Base-by-base conservation (phyloP, 2,113 vertebrate genomes). In the Aegithalos caudatus region DNA sequence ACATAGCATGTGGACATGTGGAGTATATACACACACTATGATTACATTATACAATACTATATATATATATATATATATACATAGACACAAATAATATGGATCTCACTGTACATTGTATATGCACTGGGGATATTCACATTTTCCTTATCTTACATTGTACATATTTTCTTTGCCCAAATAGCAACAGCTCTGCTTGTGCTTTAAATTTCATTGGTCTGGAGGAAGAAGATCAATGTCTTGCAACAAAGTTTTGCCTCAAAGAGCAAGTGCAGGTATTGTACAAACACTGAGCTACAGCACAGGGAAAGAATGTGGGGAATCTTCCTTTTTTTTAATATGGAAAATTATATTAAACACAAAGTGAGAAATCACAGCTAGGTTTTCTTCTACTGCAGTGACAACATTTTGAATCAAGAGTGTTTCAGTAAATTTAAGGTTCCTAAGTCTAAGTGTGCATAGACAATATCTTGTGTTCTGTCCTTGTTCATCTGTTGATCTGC, bases 1-100 rank as follows among this genome's bases (percentile, higher is more conserved):
- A 45, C 66, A 38, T n/a, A 81, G 88, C 54, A 94, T 56, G 92
- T 81, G 86, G 82, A 62, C 60, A 35, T 37, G 25, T 56, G 56
- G 35, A 73, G 71, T 94, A 96, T 94, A 92, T 95, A 97, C 86
- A 95, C 90, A 85, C 82, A 90, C 82, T 93, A 51, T 93, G 81
- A 70, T 94, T 93, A 92, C 76, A 93, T 83, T 92, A 71, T 92
- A 95, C 92, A 95, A 67, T 91, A 91, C 48, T 96, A 33, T 92
- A 88, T 95, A 91, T 87, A 90, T 85, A 67, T 74, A 51, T 92
- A 72, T 92, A 76, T 91, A 94, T 81, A 92, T 77, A 90, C 67
- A 48, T 1, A 60, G 51, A 93, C 90, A 95, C 92, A 69, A 60
- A 77, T 45, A 92, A 66, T 57, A 58, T 11, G 82, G 91, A 83